Base-by-base conservation (phyloP, 2,113 vertebrate genomes). In the Murina feae region DNA sequence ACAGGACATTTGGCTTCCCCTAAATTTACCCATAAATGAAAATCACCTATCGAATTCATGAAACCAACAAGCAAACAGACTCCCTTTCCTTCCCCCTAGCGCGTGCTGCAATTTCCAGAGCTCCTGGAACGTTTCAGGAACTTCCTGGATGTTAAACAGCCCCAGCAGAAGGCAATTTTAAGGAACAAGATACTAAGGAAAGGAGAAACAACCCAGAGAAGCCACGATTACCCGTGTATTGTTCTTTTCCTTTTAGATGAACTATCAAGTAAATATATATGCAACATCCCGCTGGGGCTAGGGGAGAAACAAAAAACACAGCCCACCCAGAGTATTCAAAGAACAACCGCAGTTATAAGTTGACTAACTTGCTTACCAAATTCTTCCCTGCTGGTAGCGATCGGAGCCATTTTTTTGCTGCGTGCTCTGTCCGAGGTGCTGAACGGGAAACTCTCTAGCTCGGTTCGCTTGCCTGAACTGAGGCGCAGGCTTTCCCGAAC, bases 321-420 rank as follows among this genome's bases (percentile, higher is more conserved):
- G 66, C 60, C 47, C 63, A 81, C 63, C 65, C 5, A 7, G 44
- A 69, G 2, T 30, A 83, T 86, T 84, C 76, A 66, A 80, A 49
- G 17, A 83, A 86, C 65, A 65, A 55, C 53, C 53, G 0, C 63
- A 81, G 58, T 87, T 81, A 0, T n/a, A 95, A 97, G 92, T 97
- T 97, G 30, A 93, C 72, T 49, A 97, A 97, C 88, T 79, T 66
- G 94, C 99, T 99, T 98, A 99, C 99, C 99, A 89, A 99, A 98
- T 98, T 99, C 98, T 93, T 98, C 98, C 80, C 98, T 96, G 83
- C 98, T 98, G 96, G 97, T 97, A 42, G 98, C 68, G 91, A 99
- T 98, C 60, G 99, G 99, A 98, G 99, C 99, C 99, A 99, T 99
- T 97, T 96, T 96, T 97, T 97, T 97, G 78, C 65, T 96, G 95